A percentile compares a stretch with the other conserved stretches of the same genome.
Evolutionary conservation across 2,888 invertebrate species (phyloP).

Genomic region (Agrochola litura): DNA sequence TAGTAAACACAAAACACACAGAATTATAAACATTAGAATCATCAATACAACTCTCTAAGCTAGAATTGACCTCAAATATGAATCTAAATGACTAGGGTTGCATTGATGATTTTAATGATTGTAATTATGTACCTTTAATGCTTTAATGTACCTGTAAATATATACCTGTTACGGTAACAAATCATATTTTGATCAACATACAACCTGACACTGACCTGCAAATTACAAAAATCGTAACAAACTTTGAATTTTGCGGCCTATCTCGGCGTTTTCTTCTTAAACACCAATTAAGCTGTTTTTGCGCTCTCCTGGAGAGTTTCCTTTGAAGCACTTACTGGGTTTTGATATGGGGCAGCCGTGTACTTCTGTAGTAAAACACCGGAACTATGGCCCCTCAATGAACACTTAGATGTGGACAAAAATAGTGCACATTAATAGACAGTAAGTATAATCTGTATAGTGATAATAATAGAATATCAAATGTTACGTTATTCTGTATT

Average conservation of each 20-base stretch:
- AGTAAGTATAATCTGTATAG: conserved; percentile 31
- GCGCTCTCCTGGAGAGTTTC: not conserved
- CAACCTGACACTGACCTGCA: not conserved
- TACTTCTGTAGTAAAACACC: conserved; percentile 33
- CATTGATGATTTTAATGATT: not conserved
- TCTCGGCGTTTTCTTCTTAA: not conserved
- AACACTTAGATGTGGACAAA: conserved; percentile 44
- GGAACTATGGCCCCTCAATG: conserved; percentile 31
- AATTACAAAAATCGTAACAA: not conserved
- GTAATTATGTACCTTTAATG: not conserved
- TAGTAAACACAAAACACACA: not conserved
- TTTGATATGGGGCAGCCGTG: conserved; percentile 13
- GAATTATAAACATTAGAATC: not conserved
- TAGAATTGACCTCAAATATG: not conserved
- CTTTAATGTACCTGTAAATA: not conserved
- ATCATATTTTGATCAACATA: not conserved
- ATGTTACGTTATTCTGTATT: not conserved
- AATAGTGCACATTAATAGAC: conserved; percentile 54
- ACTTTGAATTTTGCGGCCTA: not conserved
- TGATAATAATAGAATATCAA: conserved; percentile 23
- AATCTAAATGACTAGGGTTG: no score
- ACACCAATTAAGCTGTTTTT: no score
- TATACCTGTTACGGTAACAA: no score
- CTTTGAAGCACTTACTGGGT: not conserved
- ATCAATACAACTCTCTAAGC: not conserved